Evolutionary conservation across 2,888 invertebrate genomes (phyloP).

Genomic region (Philhelius pedissequus): DNA sequence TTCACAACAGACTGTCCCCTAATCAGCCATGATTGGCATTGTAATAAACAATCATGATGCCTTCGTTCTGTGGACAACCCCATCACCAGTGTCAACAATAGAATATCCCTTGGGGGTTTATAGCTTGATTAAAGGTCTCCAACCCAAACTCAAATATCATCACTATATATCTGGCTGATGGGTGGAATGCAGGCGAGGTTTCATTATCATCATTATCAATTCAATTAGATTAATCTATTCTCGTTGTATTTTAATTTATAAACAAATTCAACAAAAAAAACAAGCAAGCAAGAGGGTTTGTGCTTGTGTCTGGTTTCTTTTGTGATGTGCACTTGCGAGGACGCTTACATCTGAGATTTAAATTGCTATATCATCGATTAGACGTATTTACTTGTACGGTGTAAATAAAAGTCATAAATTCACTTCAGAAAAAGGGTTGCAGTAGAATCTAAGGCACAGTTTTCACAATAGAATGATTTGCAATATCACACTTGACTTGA

Average conservation of each 20-base stretch:
- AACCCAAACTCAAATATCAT: slow-evolving; percentile 24
- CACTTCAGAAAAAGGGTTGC: too few species aligned
- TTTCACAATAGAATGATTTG: neutral
- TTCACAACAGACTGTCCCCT: neutral
- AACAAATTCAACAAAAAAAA: neutral
- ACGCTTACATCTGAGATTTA: slow-evolving; percentile 28
- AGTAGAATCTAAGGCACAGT: neutral
- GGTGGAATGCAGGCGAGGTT: slow-evolving; percentile 29
- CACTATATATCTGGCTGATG: neutral
- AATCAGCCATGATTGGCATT: slow-evolving; percentile 9
- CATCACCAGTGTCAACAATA: neutral
- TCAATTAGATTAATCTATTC: slow-evolving; percentile 61
- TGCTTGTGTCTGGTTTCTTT: too few species aligned
- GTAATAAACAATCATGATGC: slow-evolving; percentile 29
- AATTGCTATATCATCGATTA: too few species aligned
- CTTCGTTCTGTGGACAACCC: neutral
- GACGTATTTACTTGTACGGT: too few species aligned
- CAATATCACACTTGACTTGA: slow-evolving; percentile 19
- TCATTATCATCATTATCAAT: slow-evolving; percentile 29
- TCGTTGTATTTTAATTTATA: slow-evolving; percentile 35
- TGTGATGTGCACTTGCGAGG: slow-evolving; percentile 17
- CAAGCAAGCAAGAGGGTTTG: neutral
- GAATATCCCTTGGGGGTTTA: neutral
- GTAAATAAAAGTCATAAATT: neutral
- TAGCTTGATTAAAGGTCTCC: slow-evolving; percentile 33